Evolutionary conservation across 2,888 invertebrate genomes (phyloP).

Genomic region (Morpho deidamia): DNA sequence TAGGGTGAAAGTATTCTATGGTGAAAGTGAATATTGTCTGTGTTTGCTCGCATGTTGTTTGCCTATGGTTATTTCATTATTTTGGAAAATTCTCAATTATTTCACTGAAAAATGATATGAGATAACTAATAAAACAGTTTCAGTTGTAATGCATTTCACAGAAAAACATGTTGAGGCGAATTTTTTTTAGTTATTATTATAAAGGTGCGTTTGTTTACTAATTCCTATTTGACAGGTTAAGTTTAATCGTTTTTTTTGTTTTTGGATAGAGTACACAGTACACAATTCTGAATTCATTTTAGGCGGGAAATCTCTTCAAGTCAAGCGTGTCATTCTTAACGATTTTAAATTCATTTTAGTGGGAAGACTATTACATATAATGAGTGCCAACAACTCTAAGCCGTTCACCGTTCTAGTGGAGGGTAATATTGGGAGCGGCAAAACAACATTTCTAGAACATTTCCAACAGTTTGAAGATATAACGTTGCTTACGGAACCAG

Average conservation of each 20-base stretch:
- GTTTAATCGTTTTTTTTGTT: constrained; percentile 36
- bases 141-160: neutral
- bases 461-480: constrained; percentile 86
- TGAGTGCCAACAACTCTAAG: constrained; percentile 58
- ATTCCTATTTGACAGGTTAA: constrained; percentile 41
- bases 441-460: constrained; percentile 91
- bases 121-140: neutral
- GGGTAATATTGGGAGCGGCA: constrained; percentile 94
- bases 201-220: constrained; percentile 48
- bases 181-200: constrained; percentile 22
- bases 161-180: constrained; percentile 21
- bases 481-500: constrained; percentile 85
- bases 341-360: constrained; percentile 31
- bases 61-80: too few species aligned
- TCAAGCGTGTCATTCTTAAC: constrained; percentile 9
- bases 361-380: constrained; percentile 37
- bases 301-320: constrained; percentile 28
- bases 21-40: too few species aligned
- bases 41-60: too few species aligned
- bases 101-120: neutral
- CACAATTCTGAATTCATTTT: too few species aligned
- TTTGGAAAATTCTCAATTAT: neutral
- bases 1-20: too few species aligned
- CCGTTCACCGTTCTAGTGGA: constrained; percentile 91
- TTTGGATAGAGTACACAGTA: constrained; percentile 30